Evolutionary conservation across 2,888 invertebrate species (phyloP), one percentile per base, ranked within the genome.

Genomic region (Oscheius sp.): DNA sequence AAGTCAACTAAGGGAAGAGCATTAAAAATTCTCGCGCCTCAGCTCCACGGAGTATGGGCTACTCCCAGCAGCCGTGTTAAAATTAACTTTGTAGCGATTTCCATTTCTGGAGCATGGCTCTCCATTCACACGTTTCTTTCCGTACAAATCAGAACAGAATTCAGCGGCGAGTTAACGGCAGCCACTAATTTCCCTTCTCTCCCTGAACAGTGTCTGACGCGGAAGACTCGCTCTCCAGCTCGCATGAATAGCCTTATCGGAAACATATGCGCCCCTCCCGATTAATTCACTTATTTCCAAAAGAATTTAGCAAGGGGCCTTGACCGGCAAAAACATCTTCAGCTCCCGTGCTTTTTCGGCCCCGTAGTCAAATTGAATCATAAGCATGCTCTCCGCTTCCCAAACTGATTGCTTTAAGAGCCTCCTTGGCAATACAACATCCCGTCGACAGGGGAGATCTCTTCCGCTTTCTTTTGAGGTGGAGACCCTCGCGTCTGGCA

Each of bases 41-140:
- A 5, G 42, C 42, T 42, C 42, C 21, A 21, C 21, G 21, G 21
- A 21, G 21, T 21, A 21, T 21, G 21, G 21, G 21, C 21, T 21
- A 21, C 21, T 21, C 21, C 21, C 21, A 21, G 21, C 21, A 21
- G 21, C 42, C 42, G 42, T 5, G 42, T 7, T 7, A 0, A 50
- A 65, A 65, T 65, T 50, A 50, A 65, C 42, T 65, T 48, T 65
- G 32, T 65, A 65, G 65, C 51, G 65, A 65, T 65, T 65, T 65
- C 51, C 50, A 32, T 65, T 33, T 32, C 65, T 42, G 7, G 42
- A 42, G 42, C 42, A 42, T 42, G 21, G 21, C 21, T 21, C 21
- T 21, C 21, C 21, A 21, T 21, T 21, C 21, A 5, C 42, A 42
- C 42, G 42, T 42, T 42, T 42, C 42, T 42, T 42, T 42, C 7